Evolutionary conservation across 1,140 invertebrate species (phyloP).

Genomic region (Drepana arcuata): DNA sequence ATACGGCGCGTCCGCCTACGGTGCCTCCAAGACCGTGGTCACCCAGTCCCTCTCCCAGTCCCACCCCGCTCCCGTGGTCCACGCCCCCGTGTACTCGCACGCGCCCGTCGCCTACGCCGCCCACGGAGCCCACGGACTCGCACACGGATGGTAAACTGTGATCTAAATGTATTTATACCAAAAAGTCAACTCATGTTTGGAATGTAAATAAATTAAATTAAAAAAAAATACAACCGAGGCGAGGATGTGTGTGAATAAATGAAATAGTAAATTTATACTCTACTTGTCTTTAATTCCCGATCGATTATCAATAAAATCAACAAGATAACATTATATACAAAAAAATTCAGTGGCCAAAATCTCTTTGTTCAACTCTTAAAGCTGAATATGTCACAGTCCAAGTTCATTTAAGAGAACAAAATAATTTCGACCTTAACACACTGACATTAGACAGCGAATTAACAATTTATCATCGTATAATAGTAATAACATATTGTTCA

Average conservation of each 20-base stretch:
- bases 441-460: constrained; percentile 1
- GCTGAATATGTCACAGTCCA: too few species aligned
- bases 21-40: constrained; percentile 38
- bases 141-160: constrained; percentile 62
- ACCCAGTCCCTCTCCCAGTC: constrained; percentile 49
- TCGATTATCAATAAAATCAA: too few species aligned
- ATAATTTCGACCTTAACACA: constrained; percentile 11
- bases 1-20: constrained; percentile 11
- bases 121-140: constrained; percentile 25
- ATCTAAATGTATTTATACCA: constrained; percentile 44
- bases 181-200: constrained; percentile 48
- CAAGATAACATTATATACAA: too few species aligned
- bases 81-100: constrained; percentile 27
- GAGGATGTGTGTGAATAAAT: constrained; percentile 70
- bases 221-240: constrained; percentile 51
- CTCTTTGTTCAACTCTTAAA: too few species aligned
- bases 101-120: constrained; percentile 30
- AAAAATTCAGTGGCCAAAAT: too few species aligned
- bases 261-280: constrained; percentile 47
- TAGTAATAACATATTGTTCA: too few species aligned
- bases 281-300: too few species aligned
- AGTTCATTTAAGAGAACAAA: constrained; percentile 4
- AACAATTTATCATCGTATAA: constrained; percentile 5
- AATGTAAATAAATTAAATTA: too few species aligned
- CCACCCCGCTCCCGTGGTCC: constrained; percentile 42